Evolutionary conservation across 2,888 invertebrate species (phyloP).

Genomic region (Ophioninae sp.): DNA sequence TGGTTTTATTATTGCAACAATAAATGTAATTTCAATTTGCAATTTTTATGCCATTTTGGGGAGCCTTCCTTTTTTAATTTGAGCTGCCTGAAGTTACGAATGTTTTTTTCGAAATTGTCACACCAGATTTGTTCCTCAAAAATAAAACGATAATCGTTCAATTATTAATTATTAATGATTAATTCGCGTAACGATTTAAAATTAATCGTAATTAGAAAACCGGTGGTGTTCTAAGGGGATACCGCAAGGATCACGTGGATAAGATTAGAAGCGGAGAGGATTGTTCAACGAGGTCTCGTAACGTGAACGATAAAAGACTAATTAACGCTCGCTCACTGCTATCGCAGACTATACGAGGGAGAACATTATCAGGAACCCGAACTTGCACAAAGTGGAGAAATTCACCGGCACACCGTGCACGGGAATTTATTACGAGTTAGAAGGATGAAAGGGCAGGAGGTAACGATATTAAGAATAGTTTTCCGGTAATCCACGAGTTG

Average conservation of each 20-base stretch:
- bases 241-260: not conserved
- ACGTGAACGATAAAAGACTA: not conserved
- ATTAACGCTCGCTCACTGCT: not conserved
- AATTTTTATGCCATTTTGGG: too few relatives aligned
- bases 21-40: too few relatives aligned
- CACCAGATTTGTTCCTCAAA: too few relatives aligned
- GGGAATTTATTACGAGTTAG: constrained; percentile 13
- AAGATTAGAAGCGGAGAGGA: not conserved
- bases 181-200: not conserved
- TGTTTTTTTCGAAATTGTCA: too few relatives aligned
- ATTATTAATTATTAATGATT: not conserved
- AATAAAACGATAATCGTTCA: too few relatives aligned
- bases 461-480: constrained; percentile 31
- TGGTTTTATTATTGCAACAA: too few relatives aligned
- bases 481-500: not conserved
- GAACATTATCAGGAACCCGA: not conserved
- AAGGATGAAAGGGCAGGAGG: not conserved
- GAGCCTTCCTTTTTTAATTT: too few relatives aligned
- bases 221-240: not conserved
- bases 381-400: constrained; percentile 16
- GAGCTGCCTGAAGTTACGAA: too few relatives aligned
- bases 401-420: not conserved
- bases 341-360: not conserved
- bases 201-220: not conserved
- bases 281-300: not conserved